A percentile compares a stretch with the other conserved stretches of the same genome.
phyloP scores from a whole-genome alignment of 2,797 vertebrate genomes.

The Rousettus madagascariensis region DNA sequence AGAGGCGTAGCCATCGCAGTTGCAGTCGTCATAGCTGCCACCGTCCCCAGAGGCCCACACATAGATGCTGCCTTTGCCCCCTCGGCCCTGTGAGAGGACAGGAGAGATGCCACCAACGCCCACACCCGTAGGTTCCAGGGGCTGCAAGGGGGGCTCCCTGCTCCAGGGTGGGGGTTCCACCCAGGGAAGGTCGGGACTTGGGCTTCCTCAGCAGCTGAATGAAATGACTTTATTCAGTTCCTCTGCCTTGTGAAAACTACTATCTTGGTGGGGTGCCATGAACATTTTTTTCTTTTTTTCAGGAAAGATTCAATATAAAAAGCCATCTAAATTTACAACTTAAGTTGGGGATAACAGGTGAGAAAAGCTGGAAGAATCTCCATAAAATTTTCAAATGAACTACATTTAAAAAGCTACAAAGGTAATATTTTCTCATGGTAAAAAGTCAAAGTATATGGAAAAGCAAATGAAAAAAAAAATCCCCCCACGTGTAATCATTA shows the following conservation, averaged over 20 bases:
- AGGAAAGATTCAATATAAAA: background rate
- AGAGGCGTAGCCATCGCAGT: conserved; percentile 98
- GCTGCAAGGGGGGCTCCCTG: background rate
- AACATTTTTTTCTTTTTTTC: background rate
- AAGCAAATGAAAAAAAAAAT: conserved; percentile 21
- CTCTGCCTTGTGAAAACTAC: background rate
- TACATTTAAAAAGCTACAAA: background rate
- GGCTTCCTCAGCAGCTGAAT: background rate
- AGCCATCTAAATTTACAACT: background rate
- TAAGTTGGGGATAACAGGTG: background rate
- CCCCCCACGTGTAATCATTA: background rate
- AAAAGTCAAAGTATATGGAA: background rate
- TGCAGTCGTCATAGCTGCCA: conserved; percentile 98
- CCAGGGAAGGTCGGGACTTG: background rate
- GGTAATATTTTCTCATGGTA: background rate
- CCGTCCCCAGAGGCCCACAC: conserved; percentile 99
- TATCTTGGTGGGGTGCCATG: background rate
- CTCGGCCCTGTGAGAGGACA: conserved; percentile 88
- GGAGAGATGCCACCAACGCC: background rate
- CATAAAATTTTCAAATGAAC: background rate
- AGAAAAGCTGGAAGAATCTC: background rate
- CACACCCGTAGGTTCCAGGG: accelerated
- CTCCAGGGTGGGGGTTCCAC: background rate
- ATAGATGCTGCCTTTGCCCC: conserved; percentile 98
- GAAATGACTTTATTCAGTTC: background rate